These are phyloP conservation scores for Leptinotarsa texana DNA, from an alignment of 1,140 invertebrate genomes.

Conservation along the genomic window DNA sequence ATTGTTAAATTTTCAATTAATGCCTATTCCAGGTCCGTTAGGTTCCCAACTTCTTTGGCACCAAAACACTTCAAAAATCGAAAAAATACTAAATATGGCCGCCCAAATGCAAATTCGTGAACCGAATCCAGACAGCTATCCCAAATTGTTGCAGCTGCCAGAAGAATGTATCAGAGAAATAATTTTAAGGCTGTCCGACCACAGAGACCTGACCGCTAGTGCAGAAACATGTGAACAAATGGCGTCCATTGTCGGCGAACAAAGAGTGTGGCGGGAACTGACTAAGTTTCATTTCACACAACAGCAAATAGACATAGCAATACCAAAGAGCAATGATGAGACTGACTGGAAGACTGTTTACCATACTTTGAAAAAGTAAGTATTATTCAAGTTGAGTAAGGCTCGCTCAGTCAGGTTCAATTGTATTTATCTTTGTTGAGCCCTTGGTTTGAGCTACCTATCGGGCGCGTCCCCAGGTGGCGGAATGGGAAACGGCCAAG, in stretches of 20 bases:
- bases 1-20: not conserved
- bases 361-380: slow-evolving; percentile 73
- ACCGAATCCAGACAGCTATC: slow-evolving; percentile 79
- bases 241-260: slow-evolving; percentile 81
- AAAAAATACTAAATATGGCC: slow-evolving; percentile 81
- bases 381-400: slow-evolving; percentile 28
- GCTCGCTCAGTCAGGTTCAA: too few relatives aligned
- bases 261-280: slow-evolving; percentile 89
- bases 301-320: slow-evolving; percentile 77
- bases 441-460: too few relatives aligned
- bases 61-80: slow-evolving; percentile 81
- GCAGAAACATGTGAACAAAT: slow-evolving; percentile 70
- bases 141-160: slow-evolving; percentile 87
- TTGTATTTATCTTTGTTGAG: too few relatives aligned
- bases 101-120: slow-evolving; percentile 77
- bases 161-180: slow-evolving; percentile 92
- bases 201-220: slow-evolving; percentile 78
- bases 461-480: too few relatives aligned
- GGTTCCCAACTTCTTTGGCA: slow-evolving; percentile 89
- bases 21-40: slow-evolving; percentile 62
- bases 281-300: slow-evolving; percentile 90
- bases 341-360: slow-evolving; percentile 75
- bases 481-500: too few relatives aligned
- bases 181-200: slow-evolving; percentile 81
- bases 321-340: slow-evolving; percentile 59